phyloP scores from a whole-genome alignment of 2,113 vertebrate species.

The Gyps fulvus region DNA sequence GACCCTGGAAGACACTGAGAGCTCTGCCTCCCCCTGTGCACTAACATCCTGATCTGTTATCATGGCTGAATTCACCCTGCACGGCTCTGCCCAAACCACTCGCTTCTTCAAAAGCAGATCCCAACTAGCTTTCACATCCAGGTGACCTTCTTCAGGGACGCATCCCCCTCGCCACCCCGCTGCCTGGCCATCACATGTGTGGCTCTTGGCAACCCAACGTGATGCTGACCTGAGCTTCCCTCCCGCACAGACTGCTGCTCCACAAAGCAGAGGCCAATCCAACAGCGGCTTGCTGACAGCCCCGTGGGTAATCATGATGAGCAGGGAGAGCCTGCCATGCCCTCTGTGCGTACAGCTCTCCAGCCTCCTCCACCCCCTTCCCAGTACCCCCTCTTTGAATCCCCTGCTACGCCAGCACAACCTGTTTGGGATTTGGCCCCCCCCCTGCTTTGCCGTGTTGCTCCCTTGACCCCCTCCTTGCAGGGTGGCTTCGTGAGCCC shows the following conservation, averaged over 20 bases:
- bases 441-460: background rate
- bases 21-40: background rate
- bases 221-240: background rate
- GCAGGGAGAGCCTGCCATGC: background rate
- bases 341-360: background rate
- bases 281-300: background rate
- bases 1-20: accelerated
- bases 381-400: background rate
- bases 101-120: background rate
- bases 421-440: background rate
- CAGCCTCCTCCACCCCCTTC: background rate
- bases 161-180: accelerated
- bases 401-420: background rate
- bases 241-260: background rate
- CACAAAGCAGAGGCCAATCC: background rate
- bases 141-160: background rate
- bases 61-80: background rate
- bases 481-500: background rate
- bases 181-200: background rate
- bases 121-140: background rate
- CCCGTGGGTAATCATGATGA: background rate
- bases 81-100: background rate
- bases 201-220: background rate
- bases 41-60: background rate
- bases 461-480: background rate